These are phyloP conservation scores for Drosophila erecta DNA, from an alignment of 1,140 invertebrate species.

Conservation along the genomic window DNA sequence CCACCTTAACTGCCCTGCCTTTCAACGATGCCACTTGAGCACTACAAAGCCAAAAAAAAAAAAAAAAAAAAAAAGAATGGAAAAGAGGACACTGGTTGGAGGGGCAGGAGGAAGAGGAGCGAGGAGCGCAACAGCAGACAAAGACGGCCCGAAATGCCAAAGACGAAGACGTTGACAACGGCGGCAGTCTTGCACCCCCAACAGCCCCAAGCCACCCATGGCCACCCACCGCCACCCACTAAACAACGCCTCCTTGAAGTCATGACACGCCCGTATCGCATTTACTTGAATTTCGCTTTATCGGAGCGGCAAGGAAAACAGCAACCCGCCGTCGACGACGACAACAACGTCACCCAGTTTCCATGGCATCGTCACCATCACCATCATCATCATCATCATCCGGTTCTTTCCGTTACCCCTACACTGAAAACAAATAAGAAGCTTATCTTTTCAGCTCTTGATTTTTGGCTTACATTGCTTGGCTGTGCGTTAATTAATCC, in stretches of 20 bases:
- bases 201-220: background rate
- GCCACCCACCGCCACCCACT: background rate
- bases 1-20: background rate
- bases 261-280: conserved; percentile 71
- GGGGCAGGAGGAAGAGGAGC: background rate
- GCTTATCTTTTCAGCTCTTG: background rate
- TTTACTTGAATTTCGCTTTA: conserved; percentile 78
- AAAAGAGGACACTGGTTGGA: conserved; percentile 7
- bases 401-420: conserved; percentile 2
- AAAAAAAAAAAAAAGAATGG: conserved; percentile 11
- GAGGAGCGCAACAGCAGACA: conserved; percentile 33
- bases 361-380: conserved; percentile 52
- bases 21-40: conserved; percentile 73
- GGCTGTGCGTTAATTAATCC: too few species aligned
- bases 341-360: conserved; percentile 75
- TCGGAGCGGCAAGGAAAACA: conserved; percentile 51
- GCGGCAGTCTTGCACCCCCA: conserved; percentile 13
- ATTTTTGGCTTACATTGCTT: background rate
- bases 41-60: conserved; percentile 56
- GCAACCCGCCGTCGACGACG: conserved; percentile 14
- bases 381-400: conserved; percentile 12
- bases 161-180: conserved; percentile 45
- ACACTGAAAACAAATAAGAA: background rate
- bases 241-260: background rate
- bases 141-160: conserved; percentile 40